Base-by-base conservation (phyloP, 2,888 invertebrate species). In the Drosophila borborema region DNA sequence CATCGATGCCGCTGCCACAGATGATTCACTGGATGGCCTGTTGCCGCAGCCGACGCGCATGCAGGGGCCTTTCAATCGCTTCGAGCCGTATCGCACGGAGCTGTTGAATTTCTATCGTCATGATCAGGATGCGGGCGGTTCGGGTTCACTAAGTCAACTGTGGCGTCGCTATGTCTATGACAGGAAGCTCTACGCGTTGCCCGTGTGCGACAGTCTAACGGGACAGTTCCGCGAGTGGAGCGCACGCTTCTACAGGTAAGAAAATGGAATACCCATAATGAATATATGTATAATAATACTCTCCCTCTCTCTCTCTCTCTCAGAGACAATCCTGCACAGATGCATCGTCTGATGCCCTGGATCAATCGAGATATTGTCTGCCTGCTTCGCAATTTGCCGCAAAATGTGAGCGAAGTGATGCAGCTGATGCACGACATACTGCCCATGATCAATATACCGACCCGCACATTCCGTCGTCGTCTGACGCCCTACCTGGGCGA, bases 301-400 rank as follows among this genome's bases (percentile, higher is more conserved):
- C n/a, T n/a, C n/a, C n/a, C n/a, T n/a, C n/a, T n/a, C n/a, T n/a
- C n/a, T n/a, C n/a, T n/a, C n/a, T n/a, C n/a, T n/a, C n/a, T n/a
- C n/a, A n/a, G 97, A 92, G 94, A 95, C 90, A 96, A 98, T 93
- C 96, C 96, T 64, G 95, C 96, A 16, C 96, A 97, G 91, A 94
- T 96, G 75, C 96, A 97, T 91, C 95, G 98, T 2, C 94, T 99
- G 63, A 95, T 97, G 74, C 97, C 97, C 1, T 99, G 98, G 97
- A 94, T 99, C 38, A 96, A 96, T 92, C 94, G 99, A 75, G 98
- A 99, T 93, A 94, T 99, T 36, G 95, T 95, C 82, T 94, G 98
- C 60, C 79, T 93, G 58, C 93, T 97, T 31, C 94, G 95, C 76
- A 95, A 95, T 78, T 93, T 94, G 2, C 86, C 91, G 5, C 95